Evolutionary conservation across 2,797 vertebrate species (phyloP).

Genomic region (Neostethus bicornis): DNA sequence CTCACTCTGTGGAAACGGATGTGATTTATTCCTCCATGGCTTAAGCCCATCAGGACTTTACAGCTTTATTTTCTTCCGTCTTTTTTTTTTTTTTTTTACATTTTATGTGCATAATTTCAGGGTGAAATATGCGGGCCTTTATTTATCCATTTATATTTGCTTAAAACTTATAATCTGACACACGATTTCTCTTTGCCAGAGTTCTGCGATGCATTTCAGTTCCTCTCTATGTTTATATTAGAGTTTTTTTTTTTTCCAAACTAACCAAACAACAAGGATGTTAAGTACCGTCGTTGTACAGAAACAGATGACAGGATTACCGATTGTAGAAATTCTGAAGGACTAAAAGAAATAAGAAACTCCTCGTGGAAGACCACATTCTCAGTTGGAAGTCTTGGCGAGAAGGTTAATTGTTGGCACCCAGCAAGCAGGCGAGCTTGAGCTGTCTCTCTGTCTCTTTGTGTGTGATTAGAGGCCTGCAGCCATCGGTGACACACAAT

Average conservation of each 20-base stretch:
- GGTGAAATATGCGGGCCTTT: too few species aligned
- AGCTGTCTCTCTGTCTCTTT: slow-evolving; percentile 11
- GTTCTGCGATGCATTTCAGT: too few species aligned
- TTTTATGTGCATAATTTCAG: too few species aligned
- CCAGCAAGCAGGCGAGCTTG: slow-evolving; percentile 11
- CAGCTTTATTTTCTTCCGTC: too few species aligned
- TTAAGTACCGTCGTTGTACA: neutral
- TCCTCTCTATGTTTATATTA: too few species aligned
- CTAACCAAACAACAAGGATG: neutral
- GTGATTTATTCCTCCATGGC: too few species aligned
- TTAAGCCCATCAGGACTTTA: too few species aligned
- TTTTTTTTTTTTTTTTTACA: too few species aligned
- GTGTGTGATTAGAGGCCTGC: slow-evolving; percentile 60
- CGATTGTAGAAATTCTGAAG: slow-evolving; percentile 22
- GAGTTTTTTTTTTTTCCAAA: neutral
- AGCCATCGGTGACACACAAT: slow-evolving; percentile 54
- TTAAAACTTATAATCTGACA: too few species aligned
- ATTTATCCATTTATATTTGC: too few species aligned
- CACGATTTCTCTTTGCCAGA: too few species aligned
- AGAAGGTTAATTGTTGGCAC: slow-evolving; percentile 47
- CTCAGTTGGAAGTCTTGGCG: slow-evolving; percentile 14
- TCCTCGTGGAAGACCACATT: slow-evolving; percentile 17
- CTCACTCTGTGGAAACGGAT: too few species aligned
- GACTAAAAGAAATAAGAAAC: slow-evolving; percentile 6
- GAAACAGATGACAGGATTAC: slow-evolving; percentile 3